Percentiles rank a stretch among this genome's conserved stretches.
phyloP scores from a whole-genome alignment of 2,797 vertebrate genomes.

The Alfaro cultratus region DNA sequence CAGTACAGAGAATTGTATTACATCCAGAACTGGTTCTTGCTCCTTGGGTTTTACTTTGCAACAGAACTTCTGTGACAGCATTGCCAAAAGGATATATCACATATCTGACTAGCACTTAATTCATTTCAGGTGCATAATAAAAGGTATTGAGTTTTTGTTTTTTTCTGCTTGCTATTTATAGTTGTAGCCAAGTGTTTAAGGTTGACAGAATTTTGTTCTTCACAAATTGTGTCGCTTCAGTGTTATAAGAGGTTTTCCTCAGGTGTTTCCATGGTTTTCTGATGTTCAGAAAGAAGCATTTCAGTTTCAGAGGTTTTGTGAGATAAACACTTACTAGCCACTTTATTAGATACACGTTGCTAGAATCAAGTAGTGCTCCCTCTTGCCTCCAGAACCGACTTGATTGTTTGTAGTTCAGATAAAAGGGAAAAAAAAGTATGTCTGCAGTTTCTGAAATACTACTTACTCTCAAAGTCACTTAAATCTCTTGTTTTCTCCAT shows the following conservation, averaged over 20 bases:
- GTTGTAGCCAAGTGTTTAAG: neutral
- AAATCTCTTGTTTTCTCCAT: neutral
- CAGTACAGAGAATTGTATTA: conserved; percentile 34
- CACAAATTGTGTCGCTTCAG: neutral
- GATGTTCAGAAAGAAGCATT: neutral
- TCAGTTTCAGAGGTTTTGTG: neutral
- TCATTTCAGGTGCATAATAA: neutral
- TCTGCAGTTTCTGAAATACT: neutral
- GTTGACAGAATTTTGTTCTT: neutral
- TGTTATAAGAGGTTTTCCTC: neutral
- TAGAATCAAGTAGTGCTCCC: neutral
- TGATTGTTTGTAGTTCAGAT: neutral
- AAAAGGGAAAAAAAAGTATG: neutral
- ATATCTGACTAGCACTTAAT: neutral
- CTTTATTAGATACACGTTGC: neutral
- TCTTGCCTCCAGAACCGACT: neutral
- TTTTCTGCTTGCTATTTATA: neutral
- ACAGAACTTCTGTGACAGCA: conserved; percentile 9
- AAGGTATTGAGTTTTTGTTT: neutral
- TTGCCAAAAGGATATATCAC: neutral
- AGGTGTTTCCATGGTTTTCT: neutral
- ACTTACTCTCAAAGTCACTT: neutral
- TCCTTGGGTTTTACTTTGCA: conserved; percentile 15
- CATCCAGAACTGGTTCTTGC: conserved; percentile 44
- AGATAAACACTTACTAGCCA: neutral